Evolutionary conservation across 2,797 vertebrate species (phyloP).

Genomic region (Sphenopsis melanotis): DNA sequence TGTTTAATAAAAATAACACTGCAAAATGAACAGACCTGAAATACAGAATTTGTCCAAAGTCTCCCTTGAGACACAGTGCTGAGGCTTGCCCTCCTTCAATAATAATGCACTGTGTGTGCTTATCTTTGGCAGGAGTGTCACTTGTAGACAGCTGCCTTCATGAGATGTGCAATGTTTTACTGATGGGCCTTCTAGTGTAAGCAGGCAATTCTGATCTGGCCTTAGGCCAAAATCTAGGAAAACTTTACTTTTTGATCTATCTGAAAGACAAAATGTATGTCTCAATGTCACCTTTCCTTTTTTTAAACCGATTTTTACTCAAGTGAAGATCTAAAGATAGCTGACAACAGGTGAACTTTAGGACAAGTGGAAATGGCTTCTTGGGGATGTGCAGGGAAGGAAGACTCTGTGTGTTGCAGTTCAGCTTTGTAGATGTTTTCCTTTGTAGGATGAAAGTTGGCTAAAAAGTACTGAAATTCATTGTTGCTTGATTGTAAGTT

Average conservation of each 20-base stretch:
- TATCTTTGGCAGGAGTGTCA: background rate
- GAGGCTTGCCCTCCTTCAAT: background rate
- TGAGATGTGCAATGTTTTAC: background rate
- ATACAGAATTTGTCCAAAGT: background rate
- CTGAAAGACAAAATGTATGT: background rate
- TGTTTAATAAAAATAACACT: slow-evolving; percentile 20
- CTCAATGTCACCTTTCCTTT: background rate
- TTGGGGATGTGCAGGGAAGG: background rate
- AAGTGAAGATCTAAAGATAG: background rate
- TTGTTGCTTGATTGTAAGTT: background rate
- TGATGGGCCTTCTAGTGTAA: background rate
- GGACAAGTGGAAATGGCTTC: background rate
- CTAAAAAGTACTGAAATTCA: background rate
- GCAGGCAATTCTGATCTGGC: background rate
- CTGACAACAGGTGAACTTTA: background rate
- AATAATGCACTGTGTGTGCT: background rate
- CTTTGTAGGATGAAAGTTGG: background rate
- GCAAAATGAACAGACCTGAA: slow-evolving; percentile 2
- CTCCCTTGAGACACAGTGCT: background rate
- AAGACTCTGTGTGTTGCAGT: background rate
- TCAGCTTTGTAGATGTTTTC: background rate
- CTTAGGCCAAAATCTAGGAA: background rate
- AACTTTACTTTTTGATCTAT: background rate
- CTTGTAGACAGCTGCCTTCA: background rate
- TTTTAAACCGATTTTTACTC: background rate